phyloP scores from a whole-genome alignment of 1,140 invertebrate species.

The Chironomus tepperi region DNA sequence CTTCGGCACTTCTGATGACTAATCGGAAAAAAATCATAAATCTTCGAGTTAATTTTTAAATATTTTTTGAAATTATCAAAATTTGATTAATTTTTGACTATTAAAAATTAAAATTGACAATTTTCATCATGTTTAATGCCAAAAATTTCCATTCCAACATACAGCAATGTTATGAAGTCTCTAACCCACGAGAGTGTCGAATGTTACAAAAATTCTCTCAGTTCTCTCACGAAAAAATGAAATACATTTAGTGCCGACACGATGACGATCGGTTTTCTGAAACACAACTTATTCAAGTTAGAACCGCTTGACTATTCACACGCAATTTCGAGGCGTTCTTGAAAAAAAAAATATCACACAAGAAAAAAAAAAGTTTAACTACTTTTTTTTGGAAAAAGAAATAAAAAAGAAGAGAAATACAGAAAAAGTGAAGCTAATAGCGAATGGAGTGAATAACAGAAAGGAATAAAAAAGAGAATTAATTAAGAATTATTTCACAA shows the following conservation, averaged over 20 bases:
- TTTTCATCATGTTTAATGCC: neutral
- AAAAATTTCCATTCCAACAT: neutral
- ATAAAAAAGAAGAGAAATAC: neutral
- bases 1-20: constrained; percentile 2
- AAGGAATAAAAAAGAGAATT: neutral
- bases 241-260: neutral
- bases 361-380: constrained; percentile 2
- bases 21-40: too few species aligned
- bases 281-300: constrained; percentile 5
- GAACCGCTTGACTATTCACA: neutral
- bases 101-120: neutral
- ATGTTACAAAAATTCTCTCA: neutral
- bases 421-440: neutral
- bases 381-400: neutral
- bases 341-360: constrained; percentile 7
- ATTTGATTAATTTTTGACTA: neutral
- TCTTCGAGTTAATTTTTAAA: neutral
- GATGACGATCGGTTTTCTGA: neutral
- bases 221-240: neutral
- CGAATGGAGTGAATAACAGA: neutral
- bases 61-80: neutral
- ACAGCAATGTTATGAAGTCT: neutral
- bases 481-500: neutral
- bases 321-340: constrained; percentile 11
- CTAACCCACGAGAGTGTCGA: too few species aligned